These are phyloP conservation scores for Congeria kusceri DNA, from an alignment of 2,888 invertebrate species.

Conservation along the genomic window DNA sequence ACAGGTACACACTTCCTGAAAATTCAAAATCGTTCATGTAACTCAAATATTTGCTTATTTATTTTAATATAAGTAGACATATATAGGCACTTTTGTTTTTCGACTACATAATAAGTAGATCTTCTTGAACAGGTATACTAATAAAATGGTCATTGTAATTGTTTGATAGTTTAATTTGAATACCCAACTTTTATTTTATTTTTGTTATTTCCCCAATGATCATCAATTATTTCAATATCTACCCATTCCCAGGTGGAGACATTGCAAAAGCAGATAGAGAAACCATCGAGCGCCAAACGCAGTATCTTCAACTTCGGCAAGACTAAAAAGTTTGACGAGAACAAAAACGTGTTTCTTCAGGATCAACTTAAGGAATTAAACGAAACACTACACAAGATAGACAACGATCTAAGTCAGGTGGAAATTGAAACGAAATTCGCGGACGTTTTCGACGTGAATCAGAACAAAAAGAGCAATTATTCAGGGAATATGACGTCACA, in stretches of 20 bases:
- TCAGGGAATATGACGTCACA: constrained; percentile 16
- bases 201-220: too few relatives aligned
- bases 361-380: constrained; percentile 72
- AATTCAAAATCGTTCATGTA: too few relatives aligned
- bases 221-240: too few relatives aligned
- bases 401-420: constrained; percentile 63
- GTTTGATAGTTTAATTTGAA: too few relatives aligned
- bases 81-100: too few relatives aligned
- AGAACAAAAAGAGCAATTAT: constrained; percentile 52
- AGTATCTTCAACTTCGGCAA: constrained; percentile 73
- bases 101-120: too few relatives aligned
- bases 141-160: too few relatives aligned
- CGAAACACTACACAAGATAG: constrained; percentile 69
- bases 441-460: constrained; percentile 63
- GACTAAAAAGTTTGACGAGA: constrained; percentile 68
- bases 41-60: too few relatives aligned
- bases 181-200: too few relatives aligned
- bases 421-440: constrained; percentile 40
- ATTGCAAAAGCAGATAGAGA: constrained; percentile 72
- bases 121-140: too few relatives aligned
- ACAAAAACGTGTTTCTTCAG: constrained; percentile 66
- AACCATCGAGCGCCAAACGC: constrained; percentile 55
- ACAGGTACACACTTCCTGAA: too few relatives aligned
- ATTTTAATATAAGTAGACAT: too few relatives aligned
- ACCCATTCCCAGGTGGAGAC: constrained; percentile 67